Conservation (phyloP, 2,113 vertebrate species). For the Chaenogobius annularis region DNA sequence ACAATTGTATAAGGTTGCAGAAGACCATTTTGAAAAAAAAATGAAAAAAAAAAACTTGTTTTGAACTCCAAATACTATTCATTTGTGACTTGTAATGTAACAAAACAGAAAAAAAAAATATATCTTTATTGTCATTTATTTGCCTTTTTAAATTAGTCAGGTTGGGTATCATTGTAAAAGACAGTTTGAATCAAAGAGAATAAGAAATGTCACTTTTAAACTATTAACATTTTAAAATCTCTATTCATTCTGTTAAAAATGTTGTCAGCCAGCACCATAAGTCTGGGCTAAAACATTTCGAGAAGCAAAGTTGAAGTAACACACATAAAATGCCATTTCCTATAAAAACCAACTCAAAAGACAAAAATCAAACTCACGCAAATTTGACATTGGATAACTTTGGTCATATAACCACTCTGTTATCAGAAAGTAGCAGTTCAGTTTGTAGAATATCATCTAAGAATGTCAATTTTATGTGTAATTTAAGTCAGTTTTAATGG, state of each 20-base stretch:
- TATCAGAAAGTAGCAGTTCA: neutral
- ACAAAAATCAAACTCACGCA: neutral
- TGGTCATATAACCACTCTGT: neutral
- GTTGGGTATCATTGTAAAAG: too few species aligned
- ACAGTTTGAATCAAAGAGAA: too few species aligned
- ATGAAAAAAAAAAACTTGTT: neutral
- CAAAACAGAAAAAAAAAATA: too few species aligned
- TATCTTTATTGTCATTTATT: too few species aligned
- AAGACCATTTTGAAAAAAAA: too few species aligned
- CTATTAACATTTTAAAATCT: too few species aligned
- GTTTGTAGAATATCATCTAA: neutral
- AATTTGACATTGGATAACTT: neutral
- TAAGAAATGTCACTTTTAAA: too few species aligned
- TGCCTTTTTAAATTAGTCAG: too few species aligned
- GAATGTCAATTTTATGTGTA: neutral
- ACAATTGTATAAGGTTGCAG: too few species aligned
- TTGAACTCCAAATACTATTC: neutral
- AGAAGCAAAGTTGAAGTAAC: neutral
- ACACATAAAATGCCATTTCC: neutral
- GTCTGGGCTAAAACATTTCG: neutral
- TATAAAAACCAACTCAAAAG: neutral
- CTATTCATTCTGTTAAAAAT: too few species aligned
- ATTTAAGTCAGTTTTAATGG: slow-evolving; percentile 19
- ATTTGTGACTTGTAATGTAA: neutral
- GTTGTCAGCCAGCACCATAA: neutral